These are phyloP conservation scores for Halcyon chelicuti DNA, from an alignment of 2,797 vertebrate genomes.

Conservation along the genomic window DNA sequence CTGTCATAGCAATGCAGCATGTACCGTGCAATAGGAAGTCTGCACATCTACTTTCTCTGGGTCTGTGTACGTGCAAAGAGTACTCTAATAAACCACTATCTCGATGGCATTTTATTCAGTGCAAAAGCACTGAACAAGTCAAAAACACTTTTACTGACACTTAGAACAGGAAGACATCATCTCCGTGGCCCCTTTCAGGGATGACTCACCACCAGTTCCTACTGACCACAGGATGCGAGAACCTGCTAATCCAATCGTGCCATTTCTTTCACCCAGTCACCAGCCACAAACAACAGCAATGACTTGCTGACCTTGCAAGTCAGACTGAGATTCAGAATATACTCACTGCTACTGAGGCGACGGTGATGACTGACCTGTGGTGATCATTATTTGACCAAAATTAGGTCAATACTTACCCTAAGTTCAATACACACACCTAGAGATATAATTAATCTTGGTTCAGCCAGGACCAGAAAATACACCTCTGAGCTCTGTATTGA, in stretches of 20 bases:
- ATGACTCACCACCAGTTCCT: background rate
- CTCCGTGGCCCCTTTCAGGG: background rate
- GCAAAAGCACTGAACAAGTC: background rate
- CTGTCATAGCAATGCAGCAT: background rate
- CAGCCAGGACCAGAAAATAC: background rate
- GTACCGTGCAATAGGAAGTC: background rate
- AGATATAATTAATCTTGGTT: constrained; percentile 34
- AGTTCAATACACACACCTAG: constrained; percentile 29
- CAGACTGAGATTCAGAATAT: background rate
- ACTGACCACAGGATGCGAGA: background rate
- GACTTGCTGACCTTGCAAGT: constrained; percentile 14
- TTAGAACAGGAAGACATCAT: background rate
- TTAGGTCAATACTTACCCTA: constrained; percentile 17
- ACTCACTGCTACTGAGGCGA: background rate
- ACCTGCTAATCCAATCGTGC: background rate
- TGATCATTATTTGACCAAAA: constrained; percentile 36
- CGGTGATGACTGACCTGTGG: background rate
- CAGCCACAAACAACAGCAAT: background rate
- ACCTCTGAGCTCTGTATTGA: constrained; percentile 11
- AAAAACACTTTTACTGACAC: background rate
- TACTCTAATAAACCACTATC: background rate
- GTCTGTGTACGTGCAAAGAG: background rate
- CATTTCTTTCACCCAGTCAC: background rate
- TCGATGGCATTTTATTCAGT: background rate
- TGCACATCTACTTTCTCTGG: background rate